A percentile compares a stretch with the other conserved stretches of the same genome.
Conservation (phyloP, 2,113 vertebrate genomes). For the Cephalopholis sonnerati region DNA sequence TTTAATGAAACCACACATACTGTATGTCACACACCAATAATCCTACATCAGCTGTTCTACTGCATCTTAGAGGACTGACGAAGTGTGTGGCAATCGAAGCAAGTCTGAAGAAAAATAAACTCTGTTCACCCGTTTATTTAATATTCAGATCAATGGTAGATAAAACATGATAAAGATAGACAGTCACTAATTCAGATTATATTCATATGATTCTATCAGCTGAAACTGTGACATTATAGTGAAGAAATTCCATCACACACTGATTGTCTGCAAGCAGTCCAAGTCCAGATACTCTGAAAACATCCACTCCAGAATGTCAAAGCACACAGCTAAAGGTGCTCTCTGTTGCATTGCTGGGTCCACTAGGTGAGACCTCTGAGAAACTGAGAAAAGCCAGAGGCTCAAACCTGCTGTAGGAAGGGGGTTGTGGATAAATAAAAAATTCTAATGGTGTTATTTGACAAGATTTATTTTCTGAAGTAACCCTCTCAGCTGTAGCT, state of each 20-base stretch:
- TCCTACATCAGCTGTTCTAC: constrained; percentile 1
- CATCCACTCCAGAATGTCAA: not conserved
- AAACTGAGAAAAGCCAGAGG: not conserved
- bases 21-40: constrained; percentile 8
- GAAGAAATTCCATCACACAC: not conserved
- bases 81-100: not conserved
- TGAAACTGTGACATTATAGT: too few relatives aligned
- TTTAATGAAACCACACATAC: constrained; percentile 29
- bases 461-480: not conserved
- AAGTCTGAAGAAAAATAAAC: not conserved
- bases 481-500: not conserved
- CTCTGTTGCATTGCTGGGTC: not conserved
- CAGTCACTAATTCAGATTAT: not conserved
- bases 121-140: not conserved
- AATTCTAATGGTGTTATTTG: too few relatives aligned
- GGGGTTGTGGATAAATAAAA: too few relatives aligned
- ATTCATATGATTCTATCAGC: not conserved
- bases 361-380: not conserved
- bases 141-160: not conserved
- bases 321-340: not conserved
- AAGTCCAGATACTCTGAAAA: not conserved
- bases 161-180: not conserved
- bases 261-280: not conserved
- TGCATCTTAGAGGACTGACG: not conserved
- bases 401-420: not conserved